These are phyloP conservation scores for Clarias pachynema DNA, from an alignment of 2,797 vertebrate genomes.

Conservation along the genomic window DNA sequence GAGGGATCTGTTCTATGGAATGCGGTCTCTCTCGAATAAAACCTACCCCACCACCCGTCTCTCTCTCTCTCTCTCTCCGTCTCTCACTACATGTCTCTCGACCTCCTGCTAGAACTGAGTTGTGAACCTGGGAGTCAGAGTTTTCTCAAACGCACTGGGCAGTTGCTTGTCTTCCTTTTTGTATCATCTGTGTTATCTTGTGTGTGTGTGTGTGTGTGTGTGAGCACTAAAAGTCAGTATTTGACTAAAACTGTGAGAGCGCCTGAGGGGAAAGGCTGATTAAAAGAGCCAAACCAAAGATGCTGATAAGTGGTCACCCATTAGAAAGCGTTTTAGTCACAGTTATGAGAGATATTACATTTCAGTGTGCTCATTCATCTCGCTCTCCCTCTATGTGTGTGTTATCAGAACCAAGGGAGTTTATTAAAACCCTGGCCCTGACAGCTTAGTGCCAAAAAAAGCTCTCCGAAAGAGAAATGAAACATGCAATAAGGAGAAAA, in stretches of 20 bases:
- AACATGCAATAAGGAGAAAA: neutral
- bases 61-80: neutral
- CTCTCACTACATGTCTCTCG: constrained; percentile 26
- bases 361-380: constrained; percentile 38
- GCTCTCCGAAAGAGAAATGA: neutral
- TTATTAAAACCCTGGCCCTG: constrained; percentile 25
- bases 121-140: constrained; percentile 17
- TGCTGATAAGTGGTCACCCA: constrained; percentile 53
- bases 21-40: constrained; percentile 53
- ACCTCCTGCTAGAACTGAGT: constrained; percentile 35
- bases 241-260: constrained; percentile 54
- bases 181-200: neutral
- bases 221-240: constrained; percentile 11
- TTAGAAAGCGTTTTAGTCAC: constrained; percentile 55
- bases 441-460: constrained; percentile 7
- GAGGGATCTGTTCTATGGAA: constrained; percentile 66
- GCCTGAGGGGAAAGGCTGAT: constrained; percentile 62
- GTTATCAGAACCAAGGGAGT: constrained; percentile 49
- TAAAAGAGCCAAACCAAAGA: constrained; percentile 47
- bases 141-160: constrained; percentile 15
- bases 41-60: constrained; percentile 7
- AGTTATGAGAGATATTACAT: constrained; percentile 54
- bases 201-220: constrained; percentile 33
- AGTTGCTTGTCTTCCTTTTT: neutral
- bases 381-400: constrained; percentile 44